A percentile compares a stretch with the other conserved stretches of the same genome.
phyloP scores from a whole-genome alignment of 2,797 vertebrate genomes.

The Alcedo quadribrachys region DNA sequence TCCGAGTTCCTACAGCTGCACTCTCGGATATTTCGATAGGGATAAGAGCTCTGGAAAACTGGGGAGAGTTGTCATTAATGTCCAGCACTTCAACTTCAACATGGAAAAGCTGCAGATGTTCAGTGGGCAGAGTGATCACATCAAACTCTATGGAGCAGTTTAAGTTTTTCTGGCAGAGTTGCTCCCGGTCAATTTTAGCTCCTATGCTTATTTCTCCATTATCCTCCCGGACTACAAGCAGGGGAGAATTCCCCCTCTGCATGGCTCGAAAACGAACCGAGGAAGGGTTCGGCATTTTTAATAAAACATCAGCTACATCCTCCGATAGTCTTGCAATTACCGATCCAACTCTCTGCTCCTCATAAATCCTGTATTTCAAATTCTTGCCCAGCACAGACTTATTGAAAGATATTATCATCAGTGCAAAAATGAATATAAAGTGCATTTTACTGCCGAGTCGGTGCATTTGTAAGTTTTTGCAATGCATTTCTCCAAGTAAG shows the following conservation, averaged over 20 bases:
- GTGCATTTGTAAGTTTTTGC: conserved; percentile 34
- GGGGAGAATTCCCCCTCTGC: conserved; percentile 87
- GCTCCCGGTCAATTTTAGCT: conserved; percentile 93
- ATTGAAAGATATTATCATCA: conserved; percentile 61
- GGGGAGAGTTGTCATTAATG: conserved; percentile 96
- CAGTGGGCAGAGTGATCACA: conserved; percentile 94
- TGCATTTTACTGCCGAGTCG: conserved; percentile 70
- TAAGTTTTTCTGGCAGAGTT: conserved; percentile 93
- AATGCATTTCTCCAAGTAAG: conserved; percentile 50
- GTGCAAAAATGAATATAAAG: conserved; percentile 70
- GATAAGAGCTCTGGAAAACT: conserved; percentile 91
- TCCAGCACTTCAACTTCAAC: conserved; percentile 96
- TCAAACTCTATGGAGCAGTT: conserved; percentile 98
- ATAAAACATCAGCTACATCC: conserved; percentile 87
- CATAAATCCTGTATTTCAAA: conserved; percentile 94
- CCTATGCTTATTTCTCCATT: conserved; percentile 94
- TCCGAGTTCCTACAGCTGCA: conserved; percentile 91
- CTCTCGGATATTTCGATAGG: conserved; percentile 97
- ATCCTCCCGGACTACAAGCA: conserved; percentile 90
- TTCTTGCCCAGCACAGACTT: conserved; percentile 81
- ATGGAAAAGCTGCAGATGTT: conserved; percentile 94
- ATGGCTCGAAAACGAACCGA: conserved; percentile 92
- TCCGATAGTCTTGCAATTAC: conserved; percentile 91
- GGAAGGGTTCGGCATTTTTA: conserved; percentile 86
- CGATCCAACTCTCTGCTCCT: conserved; percentile 93